A percentile compares a stretch with the other conserved stretches of the same genome.
phyloP scores from a whole-genome alignment of 2,888 invertebrate genomes.

The Nowickia ferox region DNA sequence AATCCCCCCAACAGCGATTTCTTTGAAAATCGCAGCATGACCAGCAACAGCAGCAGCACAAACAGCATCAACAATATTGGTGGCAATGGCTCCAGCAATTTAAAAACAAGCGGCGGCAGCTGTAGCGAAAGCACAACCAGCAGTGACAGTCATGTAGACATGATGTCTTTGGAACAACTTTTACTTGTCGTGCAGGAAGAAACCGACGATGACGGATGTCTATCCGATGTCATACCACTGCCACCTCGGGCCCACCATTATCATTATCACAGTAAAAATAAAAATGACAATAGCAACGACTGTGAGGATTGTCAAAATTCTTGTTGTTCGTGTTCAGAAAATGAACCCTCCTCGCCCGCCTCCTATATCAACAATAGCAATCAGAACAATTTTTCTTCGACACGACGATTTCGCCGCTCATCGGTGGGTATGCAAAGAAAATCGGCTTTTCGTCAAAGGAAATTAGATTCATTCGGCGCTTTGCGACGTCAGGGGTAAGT shows the following conservation, averaged over 20 bases:
- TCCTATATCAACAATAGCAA: constrained; percentile 31
- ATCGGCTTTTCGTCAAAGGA: constrained; percentile 81
- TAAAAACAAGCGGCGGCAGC: constrained; percentile 56
- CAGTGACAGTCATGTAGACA: constrained; percentile 70
- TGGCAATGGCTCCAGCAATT: constrained; percentile 47
- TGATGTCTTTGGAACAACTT: constrained; percentile 78
- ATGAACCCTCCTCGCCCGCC: constrained; percentile 50
- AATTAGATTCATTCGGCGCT: constrained; percentile 80
- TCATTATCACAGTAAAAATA: constrained; percentile 65
- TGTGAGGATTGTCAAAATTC: constrained; percentile 48
- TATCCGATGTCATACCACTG: constrained; percentile 64
- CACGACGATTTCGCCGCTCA: constrained; percentile 78
- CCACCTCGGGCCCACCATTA: constrained; percentile 55
- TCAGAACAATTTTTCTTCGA: constrained; percentile 24
- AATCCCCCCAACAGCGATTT: constrained; percentile 16
- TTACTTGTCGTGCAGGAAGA: constrained; percentile 79
- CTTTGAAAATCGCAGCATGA: constrained; percentile 48
- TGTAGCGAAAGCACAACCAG: constrained; percentile 66
- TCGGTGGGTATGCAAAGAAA: constrained; percentile 81
- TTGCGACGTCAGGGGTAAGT: constrained; percentile 81
- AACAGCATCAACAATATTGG: constrained; percentile 69
- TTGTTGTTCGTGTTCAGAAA: constrained; percentile 53
- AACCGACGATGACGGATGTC: constrained; percentile 74
- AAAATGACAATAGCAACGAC: constrained; percentile 41
- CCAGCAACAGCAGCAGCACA: constrained; percentile 52